Evolutionary conservation across 2,888 invertebrate genomes (phyloP).

Genomic region (Tetragonisca angustula): DNA sequence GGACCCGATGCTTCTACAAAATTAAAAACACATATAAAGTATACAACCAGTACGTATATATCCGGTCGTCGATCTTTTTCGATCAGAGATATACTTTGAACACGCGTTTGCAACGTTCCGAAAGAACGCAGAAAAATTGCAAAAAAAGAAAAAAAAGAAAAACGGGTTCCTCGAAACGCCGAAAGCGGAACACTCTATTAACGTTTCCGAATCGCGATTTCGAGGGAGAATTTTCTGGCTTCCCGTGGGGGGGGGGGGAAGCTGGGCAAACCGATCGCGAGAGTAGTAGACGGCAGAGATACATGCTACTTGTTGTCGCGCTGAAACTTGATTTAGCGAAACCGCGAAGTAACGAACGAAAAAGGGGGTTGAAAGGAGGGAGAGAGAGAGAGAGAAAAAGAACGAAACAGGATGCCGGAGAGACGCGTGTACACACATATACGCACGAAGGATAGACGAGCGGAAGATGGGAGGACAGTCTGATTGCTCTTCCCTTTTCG

Average conservation of each 20-base stretch:
- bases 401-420: conserved; percentile 6
- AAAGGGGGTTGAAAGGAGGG: neutral
- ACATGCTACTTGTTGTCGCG: conserved; percentile 19
- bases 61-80: neutral
- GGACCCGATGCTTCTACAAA: neutral
- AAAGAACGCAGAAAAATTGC: neutral
- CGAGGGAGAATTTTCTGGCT: neutral
- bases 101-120: neutral
- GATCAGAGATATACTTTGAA: neutral
- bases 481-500: conserved; percentile 59
- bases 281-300: neutral
- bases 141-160: neutral
- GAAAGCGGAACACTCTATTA: neutral
- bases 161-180: neutral
- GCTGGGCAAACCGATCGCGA: conserved; percentile 35
- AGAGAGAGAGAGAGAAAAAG: neutral
- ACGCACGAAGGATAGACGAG: conserved; percentile 1
- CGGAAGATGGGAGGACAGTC: conserved; percentile 32
- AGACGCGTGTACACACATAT: neutral
- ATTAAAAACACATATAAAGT: neutral
- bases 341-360: conserved; percentile 1
- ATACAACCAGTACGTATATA: neutral
- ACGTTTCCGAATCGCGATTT: neutral
- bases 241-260: neutral
- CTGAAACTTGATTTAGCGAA: conserved; percentile 42